Conservation (phyloP, 2,797 vertebrate species). For the Crypturellus tataupa region DNA sequence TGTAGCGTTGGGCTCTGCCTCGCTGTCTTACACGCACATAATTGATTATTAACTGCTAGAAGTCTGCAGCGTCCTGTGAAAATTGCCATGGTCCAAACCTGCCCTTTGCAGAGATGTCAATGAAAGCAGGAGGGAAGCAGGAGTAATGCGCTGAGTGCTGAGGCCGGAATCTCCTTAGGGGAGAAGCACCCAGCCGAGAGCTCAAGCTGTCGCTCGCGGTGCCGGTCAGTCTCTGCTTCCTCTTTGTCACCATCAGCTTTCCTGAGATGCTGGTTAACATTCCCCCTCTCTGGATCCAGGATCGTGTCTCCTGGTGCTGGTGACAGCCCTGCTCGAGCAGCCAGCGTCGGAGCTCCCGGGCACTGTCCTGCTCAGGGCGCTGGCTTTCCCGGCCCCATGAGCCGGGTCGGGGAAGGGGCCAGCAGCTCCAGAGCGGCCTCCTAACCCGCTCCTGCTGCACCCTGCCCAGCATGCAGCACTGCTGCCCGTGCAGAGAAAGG, state of each 20-base stretch:
- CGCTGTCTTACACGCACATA: neutral
- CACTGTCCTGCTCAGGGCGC: neutral
- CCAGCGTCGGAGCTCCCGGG: neutral
- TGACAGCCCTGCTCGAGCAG: neutral
- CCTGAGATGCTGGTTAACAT: neutral
- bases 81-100: neutral
- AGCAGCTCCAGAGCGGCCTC: fast-evolving
- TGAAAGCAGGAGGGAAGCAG: neutral
- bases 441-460: neutral
- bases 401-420: neutral
- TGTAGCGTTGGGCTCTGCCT: neutral
- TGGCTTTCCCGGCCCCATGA: neutral
- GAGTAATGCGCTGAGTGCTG: neutral
- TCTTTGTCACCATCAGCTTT: neutral
- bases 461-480: neutral
- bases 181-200: neutral
- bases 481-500: neutral
- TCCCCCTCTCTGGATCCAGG: neutral
- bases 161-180: neutral
- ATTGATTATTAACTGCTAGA: slow-evolving; percentile 11
- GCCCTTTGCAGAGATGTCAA: neutral
- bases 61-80: neutral
- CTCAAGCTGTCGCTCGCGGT: neutral
- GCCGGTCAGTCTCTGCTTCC: fast-evolving
- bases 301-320: neutral